Conservation (phyloP, 2,113 vertebrate species). For the Coturnix japonica region DNA sequence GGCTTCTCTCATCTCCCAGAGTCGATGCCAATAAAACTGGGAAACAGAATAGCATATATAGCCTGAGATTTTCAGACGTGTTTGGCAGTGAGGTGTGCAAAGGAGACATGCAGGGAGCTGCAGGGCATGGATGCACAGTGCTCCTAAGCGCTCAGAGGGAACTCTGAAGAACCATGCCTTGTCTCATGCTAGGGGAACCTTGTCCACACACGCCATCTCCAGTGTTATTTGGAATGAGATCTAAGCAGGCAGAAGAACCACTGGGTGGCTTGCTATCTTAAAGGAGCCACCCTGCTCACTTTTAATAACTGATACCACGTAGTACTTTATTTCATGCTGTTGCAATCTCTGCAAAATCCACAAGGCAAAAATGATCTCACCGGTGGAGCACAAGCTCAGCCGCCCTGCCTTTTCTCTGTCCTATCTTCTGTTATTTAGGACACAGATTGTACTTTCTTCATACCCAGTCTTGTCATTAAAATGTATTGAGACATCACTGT, state of each 20-base stretch:
- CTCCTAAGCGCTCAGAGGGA: rapidly evolving
- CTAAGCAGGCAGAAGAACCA: not conserved
- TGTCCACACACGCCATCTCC: rapidly evolving
- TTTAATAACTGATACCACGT: not conserved
- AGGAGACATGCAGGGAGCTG: not conserved
- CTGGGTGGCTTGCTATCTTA: not conserved
- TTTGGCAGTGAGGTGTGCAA: not conserved
- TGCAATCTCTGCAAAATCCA: not conserved
- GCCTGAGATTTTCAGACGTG: not conserved
- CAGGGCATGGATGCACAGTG: rapidly evolving
- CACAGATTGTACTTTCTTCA: not conserved
- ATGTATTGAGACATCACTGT: not conserved
- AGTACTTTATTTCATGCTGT: not conserved
- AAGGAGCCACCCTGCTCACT: not conserved
- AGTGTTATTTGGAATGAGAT: not conserved
- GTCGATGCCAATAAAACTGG: not conserved
- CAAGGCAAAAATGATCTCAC: not conserved
- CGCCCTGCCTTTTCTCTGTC: not conserved
- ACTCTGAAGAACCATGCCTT: not conserved
- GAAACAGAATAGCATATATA: not conserved
- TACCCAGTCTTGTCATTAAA: not conserved
- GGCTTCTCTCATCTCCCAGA: not conserved
- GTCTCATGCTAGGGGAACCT: not conserved
- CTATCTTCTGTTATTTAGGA: not conserved
- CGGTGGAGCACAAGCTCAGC: not conserved